Percentiles rank a stretch among this genome's conserved stretches.
phyloP scores from a whole-genome alignment of 2,888 invertebrate genomes.

The Harpalus rubripes region DNA sequence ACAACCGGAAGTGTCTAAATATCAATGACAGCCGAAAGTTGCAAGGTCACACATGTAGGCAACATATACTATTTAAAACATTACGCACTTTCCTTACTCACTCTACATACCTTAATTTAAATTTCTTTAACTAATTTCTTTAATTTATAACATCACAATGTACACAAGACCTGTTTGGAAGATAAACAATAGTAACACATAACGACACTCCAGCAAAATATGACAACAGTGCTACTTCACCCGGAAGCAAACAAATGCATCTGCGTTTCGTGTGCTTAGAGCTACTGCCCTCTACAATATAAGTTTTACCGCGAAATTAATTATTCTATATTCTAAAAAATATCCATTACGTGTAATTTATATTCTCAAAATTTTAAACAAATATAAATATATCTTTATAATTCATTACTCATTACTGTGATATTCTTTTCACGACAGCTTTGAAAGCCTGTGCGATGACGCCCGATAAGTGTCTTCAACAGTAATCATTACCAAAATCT shows the following conservation, averaged over 20 bases:
- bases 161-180: slow-evolving; percentile 34
- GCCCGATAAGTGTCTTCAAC: too few relatives aligned
- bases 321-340: background rate
- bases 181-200: slow-evolving; percentile 60
- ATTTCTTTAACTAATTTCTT: slow-evolving; percentile 25
- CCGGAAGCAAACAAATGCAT: slow-evolving; percentile 69
- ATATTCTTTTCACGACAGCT: too few relatives aligned
- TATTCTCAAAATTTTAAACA: background rate
- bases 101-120: slow-evolving; percentile 37
- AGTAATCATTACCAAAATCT: too few relatives aligned
- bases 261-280: slow-evolving; percentile 13
- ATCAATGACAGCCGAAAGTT: slow-evolving; percentile 65
- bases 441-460: too few relatives aligned
- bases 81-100: background rate
- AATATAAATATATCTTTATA: background rate
- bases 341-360: background rate
- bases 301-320: slow-evolving; percentile 12
- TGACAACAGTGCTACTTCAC: slow-evolving; percentile 77
- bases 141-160: slow-evolving; percentile 39
- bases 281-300: slow-evolving; percentile 4
- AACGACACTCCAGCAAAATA: slow-evolving; percentile 74
- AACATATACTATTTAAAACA: slow-evolving; percentile 52
- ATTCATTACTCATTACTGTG: background rate
- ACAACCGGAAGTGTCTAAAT: slow-evolving; percentile 51
- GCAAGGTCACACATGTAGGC: slow-evolving; percentile 68